A percentile compares a stretch with the other conserved stretches of the same genome.
phyloP scores from a whole-genome alignment of 2,888 invertebrate species.

The Idaea dimidiata region DNA sequence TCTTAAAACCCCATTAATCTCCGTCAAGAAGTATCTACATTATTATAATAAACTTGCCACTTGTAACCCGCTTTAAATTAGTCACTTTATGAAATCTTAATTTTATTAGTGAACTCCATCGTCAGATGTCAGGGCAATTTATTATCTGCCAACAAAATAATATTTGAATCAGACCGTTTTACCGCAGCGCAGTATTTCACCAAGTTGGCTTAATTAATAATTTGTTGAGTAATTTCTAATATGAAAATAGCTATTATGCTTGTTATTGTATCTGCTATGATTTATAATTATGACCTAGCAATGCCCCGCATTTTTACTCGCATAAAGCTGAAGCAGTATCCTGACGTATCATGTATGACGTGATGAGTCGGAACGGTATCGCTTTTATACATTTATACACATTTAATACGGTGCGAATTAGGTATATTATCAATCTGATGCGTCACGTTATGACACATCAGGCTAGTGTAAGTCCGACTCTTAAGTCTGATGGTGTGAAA shows the following conservation, averaged over 20 bases:
- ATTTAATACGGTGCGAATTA: too few species aligned
- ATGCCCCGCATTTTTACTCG: not conserved
- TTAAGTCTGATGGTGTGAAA: too few species aligned
- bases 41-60: slow-evolving; percentile 32
- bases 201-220: slow-evolving; percentile 53
- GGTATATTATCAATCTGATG: too few species aligned
- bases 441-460: too few species aligned
- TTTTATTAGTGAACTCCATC: slow-evolving; percentile 31
- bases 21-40: slow-evolving; percentile 30
- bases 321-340: too few species aligned
- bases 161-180: slow-evolving; percentile 30
- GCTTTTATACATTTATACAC: too few species aligned
- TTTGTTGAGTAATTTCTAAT: slow-evolving; percentile 37
- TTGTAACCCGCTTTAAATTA: slow-evolving; percentile 27
- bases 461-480: too few species aligned
- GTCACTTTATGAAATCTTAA: slow-evolving; percentile 29
- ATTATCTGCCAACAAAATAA: slow-evolving; percentile 41
- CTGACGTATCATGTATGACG: too few species aligned
- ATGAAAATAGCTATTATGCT: slow-evolving; percentile 56
- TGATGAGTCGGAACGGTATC: too few species aligned
- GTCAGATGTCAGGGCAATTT: slow-evolving; percentile 47
- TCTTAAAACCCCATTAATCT: slow-evolving; percentile 41
- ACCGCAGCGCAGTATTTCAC: slow-evolving; percentile 36
- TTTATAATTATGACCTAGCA: not conserved
- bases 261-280: slow-evolving; percentile 47